phyloP scores from a whole-genome alignment of 2,113 vertebrate species.

The Mormyrus iriodes region DNA sequence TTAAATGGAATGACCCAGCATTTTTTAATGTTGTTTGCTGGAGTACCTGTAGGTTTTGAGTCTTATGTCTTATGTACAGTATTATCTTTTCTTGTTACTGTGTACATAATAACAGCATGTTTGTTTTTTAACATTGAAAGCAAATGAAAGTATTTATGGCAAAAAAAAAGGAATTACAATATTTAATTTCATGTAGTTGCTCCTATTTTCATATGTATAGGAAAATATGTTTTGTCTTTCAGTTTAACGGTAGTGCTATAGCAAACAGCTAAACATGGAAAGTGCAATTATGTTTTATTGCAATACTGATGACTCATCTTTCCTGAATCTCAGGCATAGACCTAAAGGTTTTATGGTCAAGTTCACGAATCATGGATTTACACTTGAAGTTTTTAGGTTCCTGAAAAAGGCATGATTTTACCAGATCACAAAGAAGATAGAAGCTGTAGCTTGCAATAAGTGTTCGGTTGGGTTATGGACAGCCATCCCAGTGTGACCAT shows the following conservation, averaged over 20 bases:
- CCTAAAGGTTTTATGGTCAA: no score
- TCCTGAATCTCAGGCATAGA: no score
- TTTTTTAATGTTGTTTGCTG: neutral
- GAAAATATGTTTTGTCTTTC: neutral
- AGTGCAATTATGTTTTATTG: neutral
- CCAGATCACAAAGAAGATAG: neutral
- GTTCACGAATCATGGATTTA: neutral
- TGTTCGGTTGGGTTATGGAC: neutral
- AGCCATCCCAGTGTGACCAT: neutral
- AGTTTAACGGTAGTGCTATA: neutral
- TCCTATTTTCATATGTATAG: neutral
- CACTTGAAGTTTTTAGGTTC: neutral
- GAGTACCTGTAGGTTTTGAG: neutral
- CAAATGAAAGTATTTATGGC: neutral
- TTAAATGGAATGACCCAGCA: neutral
- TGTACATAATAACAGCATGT: neutral
- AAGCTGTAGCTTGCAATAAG: neutral
- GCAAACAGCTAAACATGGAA: neutral
- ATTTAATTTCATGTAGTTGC: neutral
- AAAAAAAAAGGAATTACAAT: neutral
- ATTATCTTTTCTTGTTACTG: neutral
- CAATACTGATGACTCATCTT: neutral
- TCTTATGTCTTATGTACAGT: neutral
- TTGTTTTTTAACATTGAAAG: neutral
- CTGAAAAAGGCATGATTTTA: neutral